Percentiles rank a stretch among this genome's conserved stretches.
phyloP scores from a whole-genome alignment of 2,797 vertebrate species.

The Erpetoichthys calabaricus region DNA sequence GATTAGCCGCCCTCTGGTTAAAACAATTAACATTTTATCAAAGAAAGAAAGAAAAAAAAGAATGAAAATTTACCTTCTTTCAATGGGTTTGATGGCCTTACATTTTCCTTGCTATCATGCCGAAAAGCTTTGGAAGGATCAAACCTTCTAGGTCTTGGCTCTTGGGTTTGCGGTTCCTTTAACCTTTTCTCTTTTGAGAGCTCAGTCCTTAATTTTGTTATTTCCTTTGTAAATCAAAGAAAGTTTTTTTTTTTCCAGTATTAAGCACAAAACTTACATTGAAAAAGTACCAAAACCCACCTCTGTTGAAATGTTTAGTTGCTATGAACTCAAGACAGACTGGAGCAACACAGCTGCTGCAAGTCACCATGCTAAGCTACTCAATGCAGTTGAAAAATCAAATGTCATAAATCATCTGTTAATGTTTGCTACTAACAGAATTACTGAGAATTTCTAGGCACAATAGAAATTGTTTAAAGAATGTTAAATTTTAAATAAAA shows the following conservation, averaged over 20 bases:
- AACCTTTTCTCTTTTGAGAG: slow-evolving; percentile 56
- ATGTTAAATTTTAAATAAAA: no score
- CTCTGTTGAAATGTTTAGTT: no score
- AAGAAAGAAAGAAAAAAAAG: slow-evolving; percentile 1
- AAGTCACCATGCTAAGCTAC: no score
- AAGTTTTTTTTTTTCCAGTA: neutral
- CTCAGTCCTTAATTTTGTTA: slow-evolving; percentile 57
- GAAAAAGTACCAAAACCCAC: neutral
- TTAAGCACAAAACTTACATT: neutral
- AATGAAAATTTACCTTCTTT: slow-evolving; percentile 50
- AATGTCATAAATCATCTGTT: no score
- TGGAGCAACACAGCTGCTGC: no score
- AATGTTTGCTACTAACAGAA: no score
- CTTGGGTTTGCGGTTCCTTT: slow-evolving; percentile 40
- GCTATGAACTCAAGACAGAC: no score
- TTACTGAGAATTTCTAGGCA: no score
- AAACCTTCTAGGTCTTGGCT: slow-evolving; percentile 43
- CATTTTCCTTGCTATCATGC: slow-evolving; percentile 73
- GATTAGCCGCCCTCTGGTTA: no score
- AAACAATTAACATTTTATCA: slow-evolving; percentile 79
- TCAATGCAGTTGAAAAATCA: no score
- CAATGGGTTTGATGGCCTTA: slow-evolving; percentile 45
- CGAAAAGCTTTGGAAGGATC: slow-evolving; percentile 82
- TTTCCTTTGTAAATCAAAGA: slow-evolving; percentile 45
- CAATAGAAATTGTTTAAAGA: no score